Base-by-base conservation (phyloP, 2,888 invertebrate species). In the Archips crataeganus region DNA sequence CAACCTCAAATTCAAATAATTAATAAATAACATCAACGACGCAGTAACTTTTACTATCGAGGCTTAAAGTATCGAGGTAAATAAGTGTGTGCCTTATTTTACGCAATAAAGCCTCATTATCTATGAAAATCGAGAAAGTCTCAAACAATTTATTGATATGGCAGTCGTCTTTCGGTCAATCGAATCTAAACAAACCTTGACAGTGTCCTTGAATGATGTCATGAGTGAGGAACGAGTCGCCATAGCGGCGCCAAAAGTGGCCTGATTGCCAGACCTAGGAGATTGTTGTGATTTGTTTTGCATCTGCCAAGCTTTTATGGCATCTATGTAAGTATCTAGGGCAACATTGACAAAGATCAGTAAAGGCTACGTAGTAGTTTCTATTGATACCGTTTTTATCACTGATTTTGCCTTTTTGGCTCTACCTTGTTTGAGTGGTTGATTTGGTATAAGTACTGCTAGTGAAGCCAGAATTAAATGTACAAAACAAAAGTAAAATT, bases 151-250 rank as follows among this genome's bases (percentile, higher is more conserved):
- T 23, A 23, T 15, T 15, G 64, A 47, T 5, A 59, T 59, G 54
- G 63, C 63, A 70, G 34, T 65, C 36, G 15, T 11, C 32, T 57
- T 57, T 34, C 45, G 57, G 57, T 57, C 64, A 62, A 51, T 72
- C 45, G 57, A 57, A 68, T 68, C 67, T 62, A 63, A 72, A 72
- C 62, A 68, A 57, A 63, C 57, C 47, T 42, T 61, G 60, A 15
- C 59, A 60, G 67, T 62, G 72, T 57, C 72, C 72, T 72, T 63
- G 67, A 11, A 57, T 63, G 71, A 71, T 65, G 65, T 71, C 71
- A 71, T 57, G 61, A 6, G 15, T 45, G 57, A 10, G 5, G 5
- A 39, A 32, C 57, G 57, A 10, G 57, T 15, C 32, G 70, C 51
- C 70, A 13, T 11, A 2, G 45, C 45, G 62, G 62, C 70, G 70